Evolutionary conservation across 2,888 invertebrate genomes (phyloP).

Genomic region (Dolomedes plantarius): DNA sequence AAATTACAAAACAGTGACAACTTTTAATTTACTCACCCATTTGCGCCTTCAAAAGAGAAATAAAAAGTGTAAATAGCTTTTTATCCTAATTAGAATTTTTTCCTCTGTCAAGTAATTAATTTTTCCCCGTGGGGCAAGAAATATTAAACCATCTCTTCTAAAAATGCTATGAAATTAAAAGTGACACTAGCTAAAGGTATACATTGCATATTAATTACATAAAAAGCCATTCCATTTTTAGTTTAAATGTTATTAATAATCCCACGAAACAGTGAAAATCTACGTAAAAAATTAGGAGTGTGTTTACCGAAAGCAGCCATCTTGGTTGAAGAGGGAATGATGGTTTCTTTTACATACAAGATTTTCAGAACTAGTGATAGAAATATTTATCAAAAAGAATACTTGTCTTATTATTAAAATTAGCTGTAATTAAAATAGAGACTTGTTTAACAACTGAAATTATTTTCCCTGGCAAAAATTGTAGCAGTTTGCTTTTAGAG

Average conservation of each 20-base stretch:
- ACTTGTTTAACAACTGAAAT: too few relatives aligned
- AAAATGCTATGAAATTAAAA: conserved; percentile 44
- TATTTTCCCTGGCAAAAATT: too few relatives aligned
- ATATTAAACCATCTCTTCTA: conserved; percentile 42
- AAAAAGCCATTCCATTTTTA: conserved; percentile 27
- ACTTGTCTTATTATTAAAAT: too few relatives aligned
- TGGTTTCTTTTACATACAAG: neutral
- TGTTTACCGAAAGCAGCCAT: neutral
- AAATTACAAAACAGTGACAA: conserved; percentile 55
- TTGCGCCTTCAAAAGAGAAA: conserved; percentile 43
- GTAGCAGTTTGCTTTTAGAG: too few relatives aligned
- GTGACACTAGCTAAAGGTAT: conserved; percentile 35
- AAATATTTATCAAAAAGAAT: neutral
- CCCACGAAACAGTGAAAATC: neutral
- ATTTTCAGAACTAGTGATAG: neutral
- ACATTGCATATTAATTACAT: conserved; percentile 49
- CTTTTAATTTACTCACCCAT: conserved; percentile 63
- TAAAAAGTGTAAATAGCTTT: conserved; percentile 67
- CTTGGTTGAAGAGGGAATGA: neutral
- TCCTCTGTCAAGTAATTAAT: conserved; percentile 51
- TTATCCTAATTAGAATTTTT: conserved; percentile 67
- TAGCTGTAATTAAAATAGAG: too few relatives aligned
- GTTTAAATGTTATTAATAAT: neutral
- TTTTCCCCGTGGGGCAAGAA: conserved; percentile 34
- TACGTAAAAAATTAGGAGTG: neutral